Evolutionary conservation across 2,113 vertebrate genomes (phyloP), one percentile per base, ranked within the genome.

Genomic region (Ifrita kowaldi): DNA sequence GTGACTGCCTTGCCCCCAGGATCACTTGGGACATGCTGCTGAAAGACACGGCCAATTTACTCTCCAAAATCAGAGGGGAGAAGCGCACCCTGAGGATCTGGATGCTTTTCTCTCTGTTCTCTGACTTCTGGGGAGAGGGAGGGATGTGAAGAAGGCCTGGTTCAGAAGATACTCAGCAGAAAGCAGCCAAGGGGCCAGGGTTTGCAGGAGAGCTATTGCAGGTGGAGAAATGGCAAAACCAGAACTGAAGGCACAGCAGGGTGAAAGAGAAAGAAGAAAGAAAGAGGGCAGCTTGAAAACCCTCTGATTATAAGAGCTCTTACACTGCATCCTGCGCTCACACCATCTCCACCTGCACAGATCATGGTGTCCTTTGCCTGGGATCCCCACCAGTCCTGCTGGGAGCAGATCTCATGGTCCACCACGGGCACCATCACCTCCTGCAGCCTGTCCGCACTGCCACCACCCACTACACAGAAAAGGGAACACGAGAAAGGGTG

Each of bases 281-380:
- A 23, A 41, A 35, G 35, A 60, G 16, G 2, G 19, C 37, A 81
- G 49, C 26, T 60, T 60, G 64, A 74, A 84, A 92, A 63, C 47
- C 21, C 33, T 16, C 9, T 15, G 28, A 9, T 65, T 32, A 7
- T 19, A 59, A 52, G 37, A 55, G 76, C 19, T 59, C 80, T 96
- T 96, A 98, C 98, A 82, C 97, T 98, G 89, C 98, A 98, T 37
- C 97, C 97, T 3, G 98, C 93, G 24, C 57, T 96, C 87, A 96
- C 2, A 1, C 97, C 97, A 3, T 98, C 97, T 56, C 98, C 98
- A 90, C 98, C 98, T 28, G 97, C 98, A 86, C 98, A 98, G 77
- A 98, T 52, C 98, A 98, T 97, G 49, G 60, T 95, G 42, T 39
- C 39, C 87, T 97, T 96, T n/a, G 71, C 97, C 16, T 78, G 16